phyloP scores from a whole-genome alignment of 2,797 vertebrate species.

The Sparus aurata region DNA sequence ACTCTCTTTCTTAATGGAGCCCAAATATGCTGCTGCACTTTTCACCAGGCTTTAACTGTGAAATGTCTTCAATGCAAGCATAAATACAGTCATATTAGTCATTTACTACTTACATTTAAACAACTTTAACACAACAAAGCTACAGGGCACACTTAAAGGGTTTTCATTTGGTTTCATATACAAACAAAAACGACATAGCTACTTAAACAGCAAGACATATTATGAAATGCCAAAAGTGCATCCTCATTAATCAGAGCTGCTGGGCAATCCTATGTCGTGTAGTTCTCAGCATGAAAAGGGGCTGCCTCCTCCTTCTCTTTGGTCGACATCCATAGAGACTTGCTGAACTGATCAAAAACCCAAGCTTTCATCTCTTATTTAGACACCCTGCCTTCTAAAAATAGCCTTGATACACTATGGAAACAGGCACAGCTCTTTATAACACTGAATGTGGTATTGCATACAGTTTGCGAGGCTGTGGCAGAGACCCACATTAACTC shows the following conservation, averaged over 20 bases:
- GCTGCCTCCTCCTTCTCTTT: conserved; percentile 43
- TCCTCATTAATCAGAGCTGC: conserved; percentile 42
- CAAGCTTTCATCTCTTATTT: conserved; percentile 77
- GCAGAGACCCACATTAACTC: not conserved
- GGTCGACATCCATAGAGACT: conserved; percentile 47
- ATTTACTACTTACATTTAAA: conserved; percentile 14
- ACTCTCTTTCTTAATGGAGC: conserved; percentile 11
- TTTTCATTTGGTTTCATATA: conserved; percentile 7
- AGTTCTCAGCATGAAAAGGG: conserved; percentile 30
- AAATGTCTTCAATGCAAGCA: conserved; percentile 19
- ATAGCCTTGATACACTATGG: conserved; percentile 62
- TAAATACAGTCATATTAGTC: conserved; percentile 1
- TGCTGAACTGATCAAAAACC: conserved; percentile 62
- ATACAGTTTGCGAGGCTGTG: not conserved
- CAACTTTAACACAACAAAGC: conserved; percentile 7
- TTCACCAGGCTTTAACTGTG: conserved; percentile 17
- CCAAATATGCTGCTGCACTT: not conserved
- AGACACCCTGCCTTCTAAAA: conserved; percentile 69
- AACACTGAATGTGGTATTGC: conserved; percentile 9
- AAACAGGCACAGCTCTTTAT: conserved; percentile 42
- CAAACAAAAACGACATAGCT: conserved; percentile 15
- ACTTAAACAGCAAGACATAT: not conserved
- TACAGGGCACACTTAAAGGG: not conserved
- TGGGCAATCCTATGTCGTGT: conserved; percentile 37
- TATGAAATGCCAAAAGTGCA: conserved; percentile 24